Percentiles rank a stretch among this genome's conserved stretches.
Conservation (phyloP, 2,888 invertebrate genomes). For the Eilema depressum region DNA sequence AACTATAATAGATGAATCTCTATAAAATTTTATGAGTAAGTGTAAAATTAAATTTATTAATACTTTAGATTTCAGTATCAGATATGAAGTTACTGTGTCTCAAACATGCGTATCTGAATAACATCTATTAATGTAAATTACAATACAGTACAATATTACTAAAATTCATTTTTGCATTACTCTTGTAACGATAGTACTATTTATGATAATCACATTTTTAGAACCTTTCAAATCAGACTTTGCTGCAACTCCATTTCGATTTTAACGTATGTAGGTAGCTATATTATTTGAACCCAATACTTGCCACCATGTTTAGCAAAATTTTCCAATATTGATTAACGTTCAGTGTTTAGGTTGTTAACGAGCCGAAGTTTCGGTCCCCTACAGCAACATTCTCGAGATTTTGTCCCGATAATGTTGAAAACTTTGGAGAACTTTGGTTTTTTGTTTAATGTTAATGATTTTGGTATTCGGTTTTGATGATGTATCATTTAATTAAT, state of each 20-base stretch:
- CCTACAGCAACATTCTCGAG: slow-evolving; percentile 23
- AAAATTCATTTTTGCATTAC: no score
- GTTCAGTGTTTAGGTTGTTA: slow-evolving; percentile 32
- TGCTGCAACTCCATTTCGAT: background rate
- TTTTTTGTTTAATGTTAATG: slow-evolving; percentile 27
- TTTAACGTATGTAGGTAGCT: background rate
- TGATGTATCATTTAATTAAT: slow-evolving; percentile 10
- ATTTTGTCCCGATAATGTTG: slow-evolving; percentile 35
- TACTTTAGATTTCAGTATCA: no score
- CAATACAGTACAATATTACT: no score
- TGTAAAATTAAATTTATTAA: no score
- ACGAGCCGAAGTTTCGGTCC: slow-evolving; percentile 38
- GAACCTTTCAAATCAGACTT: background rate
- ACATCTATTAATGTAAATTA: no score
- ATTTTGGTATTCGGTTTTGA: slow-evolving; percentile 8
- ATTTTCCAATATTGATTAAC: slow-evolving; percentile 16
- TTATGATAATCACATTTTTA: no score
- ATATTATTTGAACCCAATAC: background rate
- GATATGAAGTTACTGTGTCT: no score
- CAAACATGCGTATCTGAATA: no score
- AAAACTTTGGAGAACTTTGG: slow-evolving; percentile 19
- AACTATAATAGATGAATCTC: no score
- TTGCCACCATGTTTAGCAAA: slow-evolving; percentile 5
- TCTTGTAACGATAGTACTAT: no score
- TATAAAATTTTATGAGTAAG: no score